Evolutionary conservation across 2,113 vertebrate genomes (phyloP), one percentile per base, ranked within the genome.

Genomic region (Psammodynastes pulverulentus): DNA sequence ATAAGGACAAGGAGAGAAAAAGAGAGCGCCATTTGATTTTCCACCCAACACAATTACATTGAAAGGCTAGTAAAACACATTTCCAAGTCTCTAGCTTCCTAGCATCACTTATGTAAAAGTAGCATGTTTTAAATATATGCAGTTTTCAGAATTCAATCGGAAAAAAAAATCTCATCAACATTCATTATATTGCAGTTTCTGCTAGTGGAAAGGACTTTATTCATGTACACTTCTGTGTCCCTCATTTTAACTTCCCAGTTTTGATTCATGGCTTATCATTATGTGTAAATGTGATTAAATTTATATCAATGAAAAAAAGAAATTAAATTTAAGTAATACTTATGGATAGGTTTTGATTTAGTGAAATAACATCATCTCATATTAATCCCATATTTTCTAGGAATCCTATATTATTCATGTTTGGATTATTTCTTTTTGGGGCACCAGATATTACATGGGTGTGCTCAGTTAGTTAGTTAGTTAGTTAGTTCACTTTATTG

Each of bases 181-280:
- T 53, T 91, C 62, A 52, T 86, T 91, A 72, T 52, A 87, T 72
- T 86, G 86, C 86, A 87, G 86, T 72, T 72, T 91, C 24, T 29
- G 17, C 86, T 52, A 48, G 48, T 87, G 51, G 86, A 91, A 91
- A 91, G 46, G 72, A 91, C 91, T 91, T 91, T 91, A 72, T 91
- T 91, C 86, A 91, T 91, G 56, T 87, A 56, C 56, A 87, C n/a
- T 87, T 58, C 87, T 91, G 90, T 67, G 54, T 87, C 46, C n/a
- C 46, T 91, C 85, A 91, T 91, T 91, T 91, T 91, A 91, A 52
- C 90, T 91, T 91, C 67, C 51, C 85, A 91, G 90, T n/a, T 54
- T 91, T 91, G 90, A 91, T 91, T 87, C 90, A 91, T 87, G 62
- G 90, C 90, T 91, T 87, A 67, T 67, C 21, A 13, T 91, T 87